A percentile compares a stretch with the other conserved stretches of the same genome.
These are phyloP conservation scores for Osmerus eperlanus DNA, from an alignment of 2,113 vertebrate genomes.

Conservation along the genomic window DNA sequence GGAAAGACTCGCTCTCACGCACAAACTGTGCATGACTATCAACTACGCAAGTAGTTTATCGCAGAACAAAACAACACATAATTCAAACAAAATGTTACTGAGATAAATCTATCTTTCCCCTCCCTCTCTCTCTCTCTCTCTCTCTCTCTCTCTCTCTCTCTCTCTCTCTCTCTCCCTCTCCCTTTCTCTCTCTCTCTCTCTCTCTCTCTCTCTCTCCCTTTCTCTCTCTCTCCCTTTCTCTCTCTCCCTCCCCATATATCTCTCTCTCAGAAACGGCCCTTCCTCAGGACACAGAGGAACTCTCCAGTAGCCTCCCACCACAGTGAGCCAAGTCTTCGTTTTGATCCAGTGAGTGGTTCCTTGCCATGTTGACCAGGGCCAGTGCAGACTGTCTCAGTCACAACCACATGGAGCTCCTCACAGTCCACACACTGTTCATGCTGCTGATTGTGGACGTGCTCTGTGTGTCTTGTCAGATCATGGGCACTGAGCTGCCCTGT, in stretches of 20 bases:
- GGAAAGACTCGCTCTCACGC: neutral
- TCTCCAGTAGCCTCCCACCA: conserved; percentile 38
- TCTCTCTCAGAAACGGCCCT: conserved; percentile 55
- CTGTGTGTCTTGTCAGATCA: conserved; percentile 58
- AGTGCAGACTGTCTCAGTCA: neutral
- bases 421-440: conserved; percentile 3
- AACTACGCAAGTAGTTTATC: too few relatives aligned
- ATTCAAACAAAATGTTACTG: too few relatives aligned
- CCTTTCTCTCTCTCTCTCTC: neutral
- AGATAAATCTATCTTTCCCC: too few relatives aligned
- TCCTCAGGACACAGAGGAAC: conserved; percentile 65
- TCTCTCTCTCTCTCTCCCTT: neutral
- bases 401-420: neutral
- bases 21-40: neutral
- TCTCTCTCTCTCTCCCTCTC: neutral
- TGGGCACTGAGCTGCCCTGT: conserved; percentile 77
- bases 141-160: neutral
- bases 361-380: neutral
- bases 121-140: neutral
- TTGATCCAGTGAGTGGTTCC: conserved; percentile 50
- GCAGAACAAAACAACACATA: too few relatives aligned
- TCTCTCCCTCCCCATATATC: neutral
- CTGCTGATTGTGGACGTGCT: conserved; percentile 35
- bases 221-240: neutral
- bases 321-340: conserved; percentile 19